Evolutionary conservation across 2,888 invertebrate species (phyloP).

Genomic region (Drosophila mimica): DNA sequence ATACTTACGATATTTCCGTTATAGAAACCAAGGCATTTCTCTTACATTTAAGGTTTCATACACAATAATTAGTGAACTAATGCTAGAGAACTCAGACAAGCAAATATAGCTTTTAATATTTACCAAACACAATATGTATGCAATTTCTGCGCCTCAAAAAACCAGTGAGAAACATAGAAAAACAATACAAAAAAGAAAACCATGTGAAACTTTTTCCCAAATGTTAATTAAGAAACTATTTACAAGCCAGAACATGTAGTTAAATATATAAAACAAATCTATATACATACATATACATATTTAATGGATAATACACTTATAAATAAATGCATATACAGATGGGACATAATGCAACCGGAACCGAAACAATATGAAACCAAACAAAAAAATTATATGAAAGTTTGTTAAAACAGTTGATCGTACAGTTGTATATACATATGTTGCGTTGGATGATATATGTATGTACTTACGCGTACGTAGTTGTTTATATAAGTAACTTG

Average conservation of each 20-base stretch:
- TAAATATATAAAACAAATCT: conserved; percentile 72
- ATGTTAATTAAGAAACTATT: conserved; percentile 77
- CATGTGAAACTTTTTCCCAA: conserved; percentile 51
- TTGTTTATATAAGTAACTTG: conserved; percentile 77
- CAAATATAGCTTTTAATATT: conserved; percentile 51
- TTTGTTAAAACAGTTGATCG: conserved; percentile 64
- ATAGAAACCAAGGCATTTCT: conserved; percentile 78
- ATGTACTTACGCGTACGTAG: conserved; percentile 50
- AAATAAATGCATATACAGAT: conserved; percentile 49
- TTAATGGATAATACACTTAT: conserved; percentile 38
- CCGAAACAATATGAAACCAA: conserved; percentile 57
- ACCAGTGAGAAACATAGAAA: conserved; percentile 30
- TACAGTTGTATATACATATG: conserved; percentile 26
- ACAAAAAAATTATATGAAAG: conserved; percentile 55
- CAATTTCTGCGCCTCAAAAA: conserved; percentile 42
- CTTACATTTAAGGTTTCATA: conserved; percentile 79
- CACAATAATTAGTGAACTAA: conserved; percentile 79
- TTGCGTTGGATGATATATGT: conserved; percentile 14
- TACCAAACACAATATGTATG: conserved; percentile 42
- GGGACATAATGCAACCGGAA: conserved; percentile 48
- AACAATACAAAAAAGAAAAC: conserved; percentile 25
- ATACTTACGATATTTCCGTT: conserved; percentile 65
- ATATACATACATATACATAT: conserved; percentile 35
- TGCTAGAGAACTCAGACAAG: conserved; percentile 68
- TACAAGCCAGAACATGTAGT: conserved; percentile 72